Base-by-base conservation (phyloP, 2,888 invertebrate species). In the Drosophila borborema region DNA sequence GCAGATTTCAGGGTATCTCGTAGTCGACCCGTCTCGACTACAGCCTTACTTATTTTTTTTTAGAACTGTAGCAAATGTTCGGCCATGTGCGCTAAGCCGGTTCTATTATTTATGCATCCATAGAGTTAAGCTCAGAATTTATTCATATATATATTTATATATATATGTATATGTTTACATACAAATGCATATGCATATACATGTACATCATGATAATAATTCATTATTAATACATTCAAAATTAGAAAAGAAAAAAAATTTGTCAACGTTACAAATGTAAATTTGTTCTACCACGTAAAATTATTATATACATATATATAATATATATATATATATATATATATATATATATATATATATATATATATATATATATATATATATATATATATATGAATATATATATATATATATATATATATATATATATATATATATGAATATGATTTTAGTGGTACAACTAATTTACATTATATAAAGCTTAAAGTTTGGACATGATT, bases 1-100 rank as follows among this genome's bases (percentile, higher is more conserved):
- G 3, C 5, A 28, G n/a, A n/a, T n/a, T n/a, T n/a, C n/a, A n/a
- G 28, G 28, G 28, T 28, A 5, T 28, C 28, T 28, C 28, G 20
- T 20, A 20, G 28, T 28, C 28, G 28, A 28, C 5, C 28, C 0
- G 28, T 28, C 28, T 28, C 28, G 28, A 28, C 28, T 28, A 28
- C 28, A 28, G 28, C 2, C 20, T 20, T 20, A 2, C 2, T 20
- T 20, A 2, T 20, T 20, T 20, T 20, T 20, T 20, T 20, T 28
- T 2, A 18, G n/a, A 31, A 12, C n/a, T 31, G 7, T 51, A n/a
- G 49, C 34, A 34, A 34, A 51, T 12, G 31, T 5, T 31, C n/a
- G 0, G 6, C 45, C 28, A 45, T 40, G 41, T 49, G 31, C 38
- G 20, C 40, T 23, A 23, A 63, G 23, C 71, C 63, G 59, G 71